These are phyloP conservation scores for Papilio polyxenes DNA, from an alignment of 1,140 invertebrate genomes.

Conservation along the genomic window DNA sequence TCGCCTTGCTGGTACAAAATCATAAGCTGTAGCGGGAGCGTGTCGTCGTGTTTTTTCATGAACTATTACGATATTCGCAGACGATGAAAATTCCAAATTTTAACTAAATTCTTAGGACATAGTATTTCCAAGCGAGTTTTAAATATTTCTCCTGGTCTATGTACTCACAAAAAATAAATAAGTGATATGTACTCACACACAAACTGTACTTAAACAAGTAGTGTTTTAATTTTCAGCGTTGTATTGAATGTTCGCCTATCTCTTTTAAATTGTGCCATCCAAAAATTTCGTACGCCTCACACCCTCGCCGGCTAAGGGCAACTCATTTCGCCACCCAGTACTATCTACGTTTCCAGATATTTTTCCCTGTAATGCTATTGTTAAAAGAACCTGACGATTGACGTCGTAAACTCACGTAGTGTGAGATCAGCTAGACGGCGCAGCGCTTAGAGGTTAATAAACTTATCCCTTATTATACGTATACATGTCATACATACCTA, in stretches of 20 bases:
- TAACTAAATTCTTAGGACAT: not conserved
- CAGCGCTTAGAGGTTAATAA: constrained; percentile 31
- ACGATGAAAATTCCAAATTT: not conserved
- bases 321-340: constrained; percentile 76
- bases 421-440: constrained; percentile 5
- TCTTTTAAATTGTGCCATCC: constrained; percentile 43
- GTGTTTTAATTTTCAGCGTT: not conserved
- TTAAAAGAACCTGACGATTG: constrained; percentile 63
- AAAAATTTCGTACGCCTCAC: constrained; percentile 72
- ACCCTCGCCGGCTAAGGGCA: constrained; percentile 76
- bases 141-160: no score
- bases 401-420: constrained; percentile 42
- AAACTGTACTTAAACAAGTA: not conserved
- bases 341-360: constrained; percentile 77
- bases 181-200: no score
- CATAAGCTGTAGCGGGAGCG: constrained; percentile 39
- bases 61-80: not conserved
- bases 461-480: constrained; percentile 37
- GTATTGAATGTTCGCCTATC: not conserved
- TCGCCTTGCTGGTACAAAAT: constrained; percentile 43
- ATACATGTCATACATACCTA: not conserved
- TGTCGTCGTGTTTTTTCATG: no score
- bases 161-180: no score
- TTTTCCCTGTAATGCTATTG: constrained; percentile 77
- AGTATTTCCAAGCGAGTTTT: no score